Evolutionary conservation across 2,113 vertebrate species (phyloP), one percentile per base, ranked within the genome.

Genomic region (Trinectes maculatus): DNA sequence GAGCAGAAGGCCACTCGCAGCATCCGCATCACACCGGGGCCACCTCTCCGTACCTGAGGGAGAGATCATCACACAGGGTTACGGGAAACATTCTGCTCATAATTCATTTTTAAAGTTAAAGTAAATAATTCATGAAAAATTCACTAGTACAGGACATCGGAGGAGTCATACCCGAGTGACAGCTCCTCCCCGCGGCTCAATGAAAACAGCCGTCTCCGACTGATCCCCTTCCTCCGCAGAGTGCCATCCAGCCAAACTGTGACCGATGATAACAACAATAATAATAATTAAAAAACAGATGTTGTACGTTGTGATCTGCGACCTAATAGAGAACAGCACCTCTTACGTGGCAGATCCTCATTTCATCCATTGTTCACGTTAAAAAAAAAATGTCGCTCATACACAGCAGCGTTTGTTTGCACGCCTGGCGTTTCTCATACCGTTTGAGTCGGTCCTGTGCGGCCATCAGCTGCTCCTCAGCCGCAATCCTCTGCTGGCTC

Each of bases 391-490:
- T n/a, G n/a, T n/a, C n/a, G n/a, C n/a, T n/a, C n/a, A n/a, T n/a
- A 67, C 7, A 33, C 1, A 40, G 37, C 6, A 43, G n/a, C 40
- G 8, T 11, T 9, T 24, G 16, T 18, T 52, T n/a, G 9, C 16
- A 15, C 18, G 11, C 4, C 0, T 11, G 8, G 6, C 4, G n/a
- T 7, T 2, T 46, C 3, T 6, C 4, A 1, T 69, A 93, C 92
- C 89, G 69, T 80, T 90, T 85, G 42, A 96, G 91, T 59, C 56
- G 92, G 37, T 96, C 94, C 47, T 90, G 91, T 9, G 95, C 93
- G 34, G 91, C 94, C 57, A 93, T 89, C 26, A 99, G 89, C 64
- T 93, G 92, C 76, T 96, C 93, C 87, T 95, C 95, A 2, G 95
- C 72, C 49, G 84, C 61, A 78, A 93, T 25, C 85, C 93, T 73